A percentile compares a stretch with the other conserved stretches of the same genome.
phyloP scores from a whole-genome alignment of 1,140 invertebrate species.

The Lasioglossum baleicum region DNA sequence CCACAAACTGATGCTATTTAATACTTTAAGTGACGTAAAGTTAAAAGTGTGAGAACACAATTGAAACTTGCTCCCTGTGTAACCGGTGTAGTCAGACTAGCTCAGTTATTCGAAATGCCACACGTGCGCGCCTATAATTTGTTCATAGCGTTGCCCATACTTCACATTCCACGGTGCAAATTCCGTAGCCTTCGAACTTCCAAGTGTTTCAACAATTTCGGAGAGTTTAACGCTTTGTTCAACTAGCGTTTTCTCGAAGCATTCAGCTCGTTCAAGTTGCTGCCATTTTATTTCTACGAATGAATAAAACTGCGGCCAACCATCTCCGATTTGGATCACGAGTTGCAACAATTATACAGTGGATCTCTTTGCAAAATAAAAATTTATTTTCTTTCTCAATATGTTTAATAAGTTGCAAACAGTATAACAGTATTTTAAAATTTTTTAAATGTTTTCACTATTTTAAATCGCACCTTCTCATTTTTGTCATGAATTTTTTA shows the following conservation, averaged over 20 bases:
- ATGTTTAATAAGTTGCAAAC: no score
- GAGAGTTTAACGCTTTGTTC: slow-evolving; percentile 7
- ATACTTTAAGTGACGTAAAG: background rate
- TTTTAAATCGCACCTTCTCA: no score
- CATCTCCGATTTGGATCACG: no score
- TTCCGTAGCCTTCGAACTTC: slow-evolving; percentile 46
- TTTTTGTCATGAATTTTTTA: no score
- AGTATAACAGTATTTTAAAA: no score
- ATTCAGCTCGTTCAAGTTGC: background rate
- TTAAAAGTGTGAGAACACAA: background rate
- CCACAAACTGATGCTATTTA: background rate
- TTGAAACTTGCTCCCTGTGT: background rate
- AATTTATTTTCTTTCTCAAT: no score
- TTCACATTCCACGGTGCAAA: slow-evolving; percentile 44
- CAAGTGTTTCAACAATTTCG: slow-evolving; percentile 42
- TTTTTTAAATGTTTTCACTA: no score
- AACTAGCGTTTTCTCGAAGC: background rate
- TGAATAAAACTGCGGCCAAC: no score
- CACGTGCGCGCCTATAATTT: slow-evolving; percentile 30
- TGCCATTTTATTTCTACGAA: background rate
- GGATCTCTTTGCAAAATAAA: no score
- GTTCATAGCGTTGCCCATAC: slow-evolving; percentile 44
- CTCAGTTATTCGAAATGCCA: slow-evolving; percentile 25
- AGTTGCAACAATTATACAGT: no score
- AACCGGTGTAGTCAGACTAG: background rate